A percentile compares a stretch with the other conserved stretches of the same genome.
phyloP scores from a whole-genome alignment of 2,113 vertebrate genomes.

The Motacilla tschutschensis region DNA sequence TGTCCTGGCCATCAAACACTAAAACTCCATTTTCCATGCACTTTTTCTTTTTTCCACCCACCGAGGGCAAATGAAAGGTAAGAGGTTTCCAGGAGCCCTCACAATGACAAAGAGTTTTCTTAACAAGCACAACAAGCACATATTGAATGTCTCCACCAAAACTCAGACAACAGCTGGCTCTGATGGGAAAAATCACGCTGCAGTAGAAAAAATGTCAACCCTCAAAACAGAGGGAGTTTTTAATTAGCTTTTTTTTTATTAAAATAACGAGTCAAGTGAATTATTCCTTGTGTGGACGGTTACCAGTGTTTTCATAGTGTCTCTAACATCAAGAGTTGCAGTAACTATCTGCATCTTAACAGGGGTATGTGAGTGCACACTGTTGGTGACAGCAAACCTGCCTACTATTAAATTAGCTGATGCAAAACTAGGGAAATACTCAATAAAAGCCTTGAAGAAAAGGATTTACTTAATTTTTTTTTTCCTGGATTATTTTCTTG shows the following conservation, averaged over 20 bases:
- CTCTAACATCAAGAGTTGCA: neutral
- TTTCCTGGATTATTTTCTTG: neutral
- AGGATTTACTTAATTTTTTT: neutral
- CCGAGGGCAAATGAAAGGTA: neutral
- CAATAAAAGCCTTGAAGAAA: neutral
- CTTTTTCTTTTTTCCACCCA: neutral
- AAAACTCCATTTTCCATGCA: neutral
- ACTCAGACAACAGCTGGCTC: neutral
- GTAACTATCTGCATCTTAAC: neutral
- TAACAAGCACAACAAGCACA: neutral
- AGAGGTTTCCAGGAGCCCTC: neutral
- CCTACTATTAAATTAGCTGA: neutral
- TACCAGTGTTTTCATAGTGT: neutral
- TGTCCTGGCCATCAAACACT: neutral
- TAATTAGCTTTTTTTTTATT: neutral
- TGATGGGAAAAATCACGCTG: neutral
- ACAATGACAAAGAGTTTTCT: neutral
- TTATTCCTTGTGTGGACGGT: neutral
- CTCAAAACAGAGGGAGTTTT: neutral
- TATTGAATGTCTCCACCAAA: neutral
- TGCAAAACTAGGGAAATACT: neutral
- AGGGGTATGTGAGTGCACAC: fast-evolving
- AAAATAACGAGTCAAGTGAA: neutral
- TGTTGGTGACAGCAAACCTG: neutral
- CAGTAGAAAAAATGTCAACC: conserved; percentile 10